Conservation (phyloP, 2,113 vertebrate genomes). For the Chloropsis hardwickii region DNA sequence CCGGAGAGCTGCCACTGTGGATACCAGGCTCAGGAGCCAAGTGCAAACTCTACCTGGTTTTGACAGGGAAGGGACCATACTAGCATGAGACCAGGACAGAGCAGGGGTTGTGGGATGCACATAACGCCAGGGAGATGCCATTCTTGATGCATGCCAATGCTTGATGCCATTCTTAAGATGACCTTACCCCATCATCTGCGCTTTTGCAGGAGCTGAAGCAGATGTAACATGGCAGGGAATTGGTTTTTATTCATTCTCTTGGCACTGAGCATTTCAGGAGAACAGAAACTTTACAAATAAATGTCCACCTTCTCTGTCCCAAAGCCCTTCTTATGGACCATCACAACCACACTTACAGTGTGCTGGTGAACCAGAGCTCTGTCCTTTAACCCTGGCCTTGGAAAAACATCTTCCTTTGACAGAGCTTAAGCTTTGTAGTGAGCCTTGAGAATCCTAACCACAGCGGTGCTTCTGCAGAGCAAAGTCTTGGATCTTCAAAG, state of each 20-base stretch:
- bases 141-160: no score
- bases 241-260: not conserved
- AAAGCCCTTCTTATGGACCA: not conserved
- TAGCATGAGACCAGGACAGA: not conserved
- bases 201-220: not conserved
- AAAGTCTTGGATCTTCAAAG: not conserved
- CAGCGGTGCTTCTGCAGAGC: not conserved
- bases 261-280: not conserved
- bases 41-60: not conserved
- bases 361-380: not conserved
- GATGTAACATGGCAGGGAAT: not conserved
- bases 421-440: not conserved
- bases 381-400: not conserved
- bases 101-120: not conserved
- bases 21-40: not conserved
- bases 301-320: not conserved
- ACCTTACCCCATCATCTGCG: not conserved
- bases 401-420: not conserved
- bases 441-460: not conserved
- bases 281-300: not conserved
- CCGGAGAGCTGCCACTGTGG: not conserved
- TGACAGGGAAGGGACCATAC: not conserved
- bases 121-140: not conserved
- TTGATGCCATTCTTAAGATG: not conserved
- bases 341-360: not conserved